Evolutionary conservation across 2,888 invertebrate species (phyloP), one percentile per base, ranked within the genome.

Genomic region (Zhengitettix transpicula): DNA sequence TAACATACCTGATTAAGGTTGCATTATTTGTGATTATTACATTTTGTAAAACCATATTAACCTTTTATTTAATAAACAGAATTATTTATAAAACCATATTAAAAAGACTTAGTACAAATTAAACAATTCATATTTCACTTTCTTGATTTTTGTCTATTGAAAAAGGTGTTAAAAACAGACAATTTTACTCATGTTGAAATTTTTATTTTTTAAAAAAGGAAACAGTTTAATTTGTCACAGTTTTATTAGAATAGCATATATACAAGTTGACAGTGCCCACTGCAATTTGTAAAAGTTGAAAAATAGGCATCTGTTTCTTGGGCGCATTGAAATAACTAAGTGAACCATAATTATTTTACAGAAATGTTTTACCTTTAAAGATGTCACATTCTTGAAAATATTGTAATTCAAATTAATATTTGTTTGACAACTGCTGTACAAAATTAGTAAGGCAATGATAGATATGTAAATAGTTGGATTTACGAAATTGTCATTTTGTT

Each of bases 241-340:
- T 28, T 28, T 28, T 28, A 28, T 28, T 28, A 28, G 28, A 28
- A 58, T 56, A 58, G 57, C 44, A 42, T 63, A 63, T 63, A 55
- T 61, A 63, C 63, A 63, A 55, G 61, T 63, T 63, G 63, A 63
- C 63, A 63, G 63, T 61, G 63, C 59, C 63, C 63, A 63, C 61
- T 61, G 63, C 63, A 61, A 28, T 58, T 63, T 61, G 61, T 64
- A 63, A 63, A 64, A 63, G 63, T 64, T 64, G 64, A 64, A 64
- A 64, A 64, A 64, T 64, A 64, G 62, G 64, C 62, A 62, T 62
- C 62, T 61, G 62, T 62, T 40, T 55, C 47, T 47, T 12, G 47
- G 28, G 28, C 28, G 59, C 55, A 47, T 58, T 12, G 12, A n/a
- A 47, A 47, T 14, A 47, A 47, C n/a, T 47, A 14, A 47, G n/a